phyloP scores from a whole-genome alignment of 23 tunicate genomes.

The Halocynthia roretzi region DNA sequence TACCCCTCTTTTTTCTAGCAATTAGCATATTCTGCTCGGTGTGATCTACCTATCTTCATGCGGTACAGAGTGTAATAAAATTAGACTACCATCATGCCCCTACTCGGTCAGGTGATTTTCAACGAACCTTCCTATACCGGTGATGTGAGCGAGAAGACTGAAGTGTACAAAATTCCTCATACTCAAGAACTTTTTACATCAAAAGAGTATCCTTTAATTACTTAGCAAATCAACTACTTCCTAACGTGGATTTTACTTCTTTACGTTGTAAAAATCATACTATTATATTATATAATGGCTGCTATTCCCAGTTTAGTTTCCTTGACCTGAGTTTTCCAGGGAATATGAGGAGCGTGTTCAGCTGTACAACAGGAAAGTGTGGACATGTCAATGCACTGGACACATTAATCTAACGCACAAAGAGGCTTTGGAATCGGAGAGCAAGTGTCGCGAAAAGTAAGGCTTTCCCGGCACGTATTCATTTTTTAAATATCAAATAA shows the following conservation, averaged over 20 bases:
- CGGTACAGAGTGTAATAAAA: too few species aligned
- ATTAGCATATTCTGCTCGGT: too few species aligned
- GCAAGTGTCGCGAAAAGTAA: conserved; percentile 33
- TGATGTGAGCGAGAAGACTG: background rate
- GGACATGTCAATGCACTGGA: conserved; percentile 86
- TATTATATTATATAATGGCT: background rate
- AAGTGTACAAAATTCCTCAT: conserved; percentile 30
- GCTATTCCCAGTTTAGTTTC: background rate
- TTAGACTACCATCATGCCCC: conserved; percentile 26
- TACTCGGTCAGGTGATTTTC: conserved; percentile 32
- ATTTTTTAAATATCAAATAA: too few species aligned
- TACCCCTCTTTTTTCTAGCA: too few species aligned
- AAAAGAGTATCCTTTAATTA: conserved; percentile 33
- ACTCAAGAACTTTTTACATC: conserved; percentile 40
- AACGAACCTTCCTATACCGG: conserved; percentile 3
- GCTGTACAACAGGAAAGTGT: conserved; percentile 42
- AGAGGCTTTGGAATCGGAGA: conserved; percentile 49
- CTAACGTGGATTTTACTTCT: background rate
- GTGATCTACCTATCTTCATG: too few species aligned
- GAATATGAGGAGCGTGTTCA: conserved; percentile 44
- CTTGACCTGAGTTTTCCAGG: conserved; percentile 7
- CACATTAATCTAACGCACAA: conserved; percentile 39
- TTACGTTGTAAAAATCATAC: background rate
- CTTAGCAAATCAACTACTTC: background rate
- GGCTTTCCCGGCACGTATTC: background rate